Conservation (phyloP, 2,113 vertebrate species). For the Bungarus multicinctus region DNA sequence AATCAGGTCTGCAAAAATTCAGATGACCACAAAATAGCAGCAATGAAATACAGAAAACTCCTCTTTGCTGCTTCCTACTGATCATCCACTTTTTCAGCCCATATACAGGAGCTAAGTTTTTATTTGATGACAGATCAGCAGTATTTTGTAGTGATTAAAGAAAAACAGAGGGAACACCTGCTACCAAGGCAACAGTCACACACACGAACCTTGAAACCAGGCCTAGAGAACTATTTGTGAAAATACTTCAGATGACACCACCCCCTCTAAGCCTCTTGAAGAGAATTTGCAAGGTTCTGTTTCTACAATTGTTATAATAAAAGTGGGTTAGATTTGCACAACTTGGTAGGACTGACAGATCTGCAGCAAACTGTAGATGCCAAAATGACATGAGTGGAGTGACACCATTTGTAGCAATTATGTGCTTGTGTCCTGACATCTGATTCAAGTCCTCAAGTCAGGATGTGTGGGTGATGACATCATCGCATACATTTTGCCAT, state of each 20-base stretch:
- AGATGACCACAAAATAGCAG: not conserved
- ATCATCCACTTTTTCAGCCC: not conserved
- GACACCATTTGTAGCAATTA: not conserved
- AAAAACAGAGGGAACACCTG: not conserved
- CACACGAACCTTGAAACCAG: not conserved
- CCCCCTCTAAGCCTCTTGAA: not conserved
- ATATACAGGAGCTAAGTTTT: constrained; percentile 17
- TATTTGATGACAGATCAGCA: not conserved
- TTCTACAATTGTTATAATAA: not conserved
- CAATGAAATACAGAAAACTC: not conserved
- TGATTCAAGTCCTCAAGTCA: not conserved
- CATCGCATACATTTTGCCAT: not conserved
- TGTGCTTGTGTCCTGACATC: not conserved
- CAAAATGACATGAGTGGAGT: not conserved
- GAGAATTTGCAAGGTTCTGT: not conserved
- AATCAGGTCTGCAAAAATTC: not conserved
- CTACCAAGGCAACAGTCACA: not conserved
- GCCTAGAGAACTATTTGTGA: not conserved
- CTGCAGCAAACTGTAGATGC: not conserved
- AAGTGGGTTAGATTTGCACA: not conserved
- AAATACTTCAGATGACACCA: not conserved
- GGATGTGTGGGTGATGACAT: not conserved
- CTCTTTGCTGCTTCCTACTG: not conserved
- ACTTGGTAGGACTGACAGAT: not conserved
- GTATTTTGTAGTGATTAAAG: not conserved